A percentile compares a stretch with the other conserved stretches of the same genome.
Conservation (phyloP, 2,797 vertebrate species). For the Mormyrops attenuatus region DNA sequence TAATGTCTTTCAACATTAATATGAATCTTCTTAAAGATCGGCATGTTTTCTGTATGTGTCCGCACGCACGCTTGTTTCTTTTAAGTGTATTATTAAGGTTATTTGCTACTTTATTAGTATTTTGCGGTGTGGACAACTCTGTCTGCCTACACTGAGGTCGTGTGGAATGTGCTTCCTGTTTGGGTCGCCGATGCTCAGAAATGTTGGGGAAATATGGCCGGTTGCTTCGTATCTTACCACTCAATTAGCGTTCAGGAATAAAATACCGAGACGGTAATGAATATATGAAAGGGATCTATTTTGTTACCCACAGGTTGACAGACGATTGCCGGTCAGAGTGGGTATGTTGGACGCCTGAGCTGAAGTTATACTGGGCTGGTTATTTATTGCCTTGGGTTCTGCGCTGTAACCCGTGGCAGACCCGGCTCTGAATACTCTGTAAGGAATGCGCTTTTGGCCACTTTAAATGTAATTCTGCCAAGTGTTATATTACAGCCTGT, state of each 20-base stretch:
- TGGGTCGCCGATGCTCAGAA: conserved; percentile 35
- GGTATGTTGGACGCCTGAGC: not conserved
- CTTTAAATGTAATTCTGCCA: not conserved
- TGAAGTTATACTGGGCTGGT: not conserved
- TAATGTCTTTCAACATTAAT: not conserved
- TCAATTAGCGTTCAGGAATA: not conserved
- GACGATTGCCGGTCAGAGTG: not conserved
- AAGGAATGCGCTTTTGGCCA: conserved; percentile 8
- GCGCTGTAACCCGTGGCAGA: not conserved
- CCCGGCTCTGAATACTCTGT: not conserved
- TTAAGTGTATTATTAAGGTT: not conserved
- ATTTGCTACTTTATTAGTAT: not conserved
- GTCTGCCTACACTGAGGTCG: conserved; percentile 38
- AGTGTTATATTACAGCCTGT: conserved; percentile 1
- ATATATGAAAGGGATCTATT: not conserved
- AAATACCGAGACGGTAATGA: not conserved
- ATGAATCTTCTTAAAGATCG: not conserved
- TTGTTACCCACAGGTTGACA: not conserved
- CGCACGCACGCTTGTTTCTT: not conserved
- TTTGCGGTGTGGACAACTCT: not conserved
- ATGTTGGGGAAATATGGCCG: conserved; percentile 28
- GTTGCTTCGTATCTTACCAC: conserved; percentile 17
- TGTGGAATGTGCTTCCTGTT: conserved; percentile 53
- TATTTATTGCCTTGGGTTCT: not conserved
- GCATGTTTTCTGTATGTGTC: not conserved